Conservation (phyloP, 2,888 invertebrate genomes). For the Leuctra nigra region DNA sequence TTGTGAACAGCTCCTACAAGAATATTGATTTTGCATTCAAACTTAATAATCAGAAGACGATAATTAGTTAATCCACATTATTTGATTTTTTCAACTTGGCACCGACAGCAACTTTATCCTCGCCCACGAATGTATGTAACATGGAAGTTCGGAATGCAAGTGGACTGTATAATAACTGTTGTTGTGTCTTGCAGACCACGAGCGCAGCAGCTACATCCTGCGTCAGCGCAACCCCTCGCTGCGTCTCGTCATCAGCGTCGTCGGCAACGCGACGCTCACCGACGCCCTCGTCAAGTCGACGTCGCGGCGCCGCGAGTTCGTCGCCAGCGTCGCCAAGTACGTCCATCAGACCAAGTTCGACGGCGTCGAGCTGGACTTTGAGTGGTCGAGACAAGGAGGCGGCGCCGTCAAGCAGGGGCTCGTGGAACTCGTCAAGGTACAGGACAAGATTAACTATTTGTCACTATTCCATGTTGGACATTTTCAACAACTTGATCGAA, state of each 20-base stretch:
- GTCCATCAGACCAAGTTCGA: conserved; percentile 29
- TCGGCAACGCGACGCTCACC: conserved; percentile 16
- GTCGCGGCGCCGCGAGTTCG: conserved; percentile 20
- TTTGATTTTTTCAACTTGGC: too few relatives aligned
- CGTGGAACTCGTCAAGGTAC: conserved; percentile 28
- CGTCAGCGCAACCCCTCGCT: conserved; percentile 26
- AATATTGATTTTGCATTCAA: too few relatives aligned
- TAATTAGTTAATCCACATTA: too few relatives aligned
- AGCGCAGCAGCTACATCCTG: conserved; percentile 7
- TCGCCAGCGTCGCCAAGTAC: conserved; percentile 20
- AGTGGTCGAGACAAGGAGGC: conserved; percentile 26
- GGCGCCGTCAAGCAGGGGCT: conserved; percentile 25
- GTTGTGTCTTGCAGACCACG: neutral
- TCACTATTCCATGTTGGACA: neutral
- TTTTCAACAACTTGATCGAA: neutral
- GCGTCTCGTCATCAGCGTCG: conserved; percentile 24
- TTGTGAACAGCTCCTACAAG: too few relatives aligned
- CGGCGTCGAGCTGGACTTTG: conserved; percentile 31
- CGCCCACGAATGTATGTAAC: too few relatives aligned
- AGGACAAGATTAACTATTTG: neutral
- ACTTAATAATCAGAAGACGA: too few relatives aligned
- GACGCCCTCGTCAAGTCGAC: conserved; percentile 26
- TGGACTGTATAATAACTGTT: too few relatives aligned
- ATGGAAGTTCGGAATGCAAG: too few relatives aligned
- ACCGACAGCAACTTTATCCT: too few relatives aligned